Conservation (phyloP, 1,140 invertebrate genomes). For the Argopecten irradians region DNA sequence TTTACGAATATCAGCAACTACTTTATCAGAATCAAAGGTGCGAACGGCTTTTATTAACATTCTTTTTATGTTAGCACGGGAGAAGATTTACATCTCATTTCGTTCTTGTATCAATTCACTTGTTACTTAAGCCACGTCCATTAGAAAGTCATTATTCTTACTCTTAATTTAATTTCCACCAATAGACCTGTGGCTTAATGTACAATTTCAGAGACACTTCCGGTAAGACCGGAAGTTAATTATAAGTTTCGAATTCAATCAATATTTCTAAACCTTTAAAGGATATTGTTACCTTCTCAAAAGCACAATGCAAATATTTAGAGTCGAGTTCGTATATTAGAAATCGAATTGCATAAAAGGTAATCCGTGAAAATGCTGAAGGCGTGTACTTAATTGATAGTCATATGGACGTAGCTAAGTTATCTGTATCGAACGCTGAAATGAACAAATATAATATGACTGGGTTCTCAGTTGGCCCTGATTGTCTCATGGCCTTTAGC, state of each 20-base stretch:
- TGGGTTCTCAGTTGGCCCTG: not conserved
- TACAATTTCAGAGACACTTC: slow-evolving; percentile 16
- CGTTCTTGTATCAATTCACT: not conserved
- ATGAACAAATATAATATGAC: not conserved
- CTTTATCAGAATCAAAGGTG: slow-evolving; percentile 21
- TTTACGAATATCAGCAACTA: slow-evolving; percentile 8
- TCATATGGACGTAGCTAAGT: not conserved
- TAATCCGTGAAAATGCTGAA: slow-evolving; percentile 17
- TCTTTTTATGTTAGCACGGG: not conserved
- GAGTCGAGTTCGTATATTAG: slow-evolving; percentile 9
- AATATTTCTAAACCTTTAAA: slow-evolving; percentile 19
- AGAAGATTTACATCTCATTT: slow-evolving; percentile 23
- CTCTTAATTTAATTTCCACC: slow-evolving; percentile 22
- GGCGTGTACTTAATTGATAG: slow-evolving; percentile 2
- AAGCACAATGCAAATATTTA: slow-evolving; percentile 18
- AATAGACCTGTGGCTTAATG: slow-evolving; percentile 9
- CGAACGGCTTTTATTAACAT: not conserved
- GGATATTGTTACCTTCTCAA: slow-evolving; percentile 10
- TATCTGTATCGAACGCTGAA: not conserved
- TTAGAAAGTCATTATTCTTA: slow-evolving; percentile 23
- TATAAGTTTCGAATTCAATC: not conserved
- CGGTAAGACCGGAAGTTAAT: slow-evolving; percentile 20
- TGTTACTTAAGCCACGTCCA: slow-evolving; percentile 21
- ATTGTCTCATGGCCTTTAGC: not conserved
- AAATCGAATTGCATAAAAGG: slow-evolving; percentile 12